phyloP scores from a whole-genome alignment of 2,113 vertebrate genomes.

The Anhinga anhinga region DNA sequence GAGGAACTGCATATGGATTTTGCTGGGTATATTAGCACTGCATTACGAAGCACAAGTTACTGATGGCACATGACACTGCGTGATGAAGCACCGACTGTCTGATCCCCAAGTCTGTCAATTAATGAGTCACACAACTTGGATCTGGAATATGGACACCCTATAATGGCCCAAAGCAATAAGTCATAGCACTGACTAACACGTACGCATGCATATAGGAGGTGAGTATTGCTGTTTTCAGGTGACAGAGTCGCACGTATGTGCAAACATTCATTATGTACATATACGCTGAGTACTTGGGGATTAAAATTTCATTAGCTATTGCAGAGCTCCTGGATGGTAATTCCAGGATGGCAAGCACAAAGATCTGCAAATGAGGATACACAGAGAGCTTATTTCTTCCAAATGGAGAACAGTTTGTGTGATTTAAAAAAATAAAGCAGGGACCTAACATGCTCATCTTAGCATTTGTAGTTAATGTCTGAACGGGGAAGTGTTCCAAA shows the following conservation, averaged over 20 bases:
- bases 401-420: background rate
- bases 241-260: background rate
- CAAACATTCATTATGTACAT: background rate
- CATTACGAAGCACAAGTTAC: background rate
- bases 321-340: background rate
- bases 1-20: background rate
- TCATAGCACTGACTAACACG: background rate
- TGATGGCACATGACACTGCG: background rate
- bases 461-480: background rate
- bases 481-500: background rate
- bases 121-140: background rate
- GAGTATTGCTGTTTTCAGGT: background rate
- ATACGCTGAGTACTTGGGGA: background rate
- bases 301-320: conserved; percentile 6
- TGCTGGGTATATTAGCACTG: background rate
- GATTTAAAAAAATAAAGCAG: background rate
- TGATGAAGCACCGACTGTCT: background rate
- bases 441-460: background rate
- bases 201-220: fast-evolving
- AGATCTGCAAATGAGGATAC: background rate
- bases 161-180: background rate
- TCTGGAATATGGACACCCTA: background rate
- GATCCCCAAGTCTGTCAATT: background rate
- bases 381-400: background rate
- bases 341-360: background rate